phyloP scores from a whole-genome alignment of 2,113 vertebrate species.

The Catagonus wagneri region DNA sequence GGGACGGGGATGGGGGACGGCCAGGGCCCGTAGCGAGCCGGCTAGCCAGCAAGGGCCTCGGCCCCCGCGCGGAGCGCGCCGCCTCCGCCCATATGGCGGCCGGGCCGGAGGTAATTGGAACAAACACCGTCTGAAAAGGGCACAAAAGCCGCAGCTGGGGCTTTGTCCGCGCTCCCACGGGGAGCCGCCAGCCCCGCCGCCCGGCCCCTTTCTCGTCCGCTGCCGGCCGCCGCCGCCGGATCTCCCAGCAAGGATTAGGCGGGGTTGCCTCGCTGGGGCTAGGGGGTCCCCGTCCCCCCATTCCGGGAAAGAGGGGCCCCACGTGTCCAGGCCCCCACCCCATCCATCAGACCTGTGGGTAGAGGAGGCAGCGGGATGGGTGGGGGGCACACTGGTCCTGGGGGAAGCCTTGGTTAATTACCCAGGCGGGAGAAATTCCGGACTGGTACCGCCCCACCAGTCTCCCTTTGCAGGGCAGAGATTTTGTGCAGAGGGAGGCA shows the following conservation, averaged over 20 bases:
- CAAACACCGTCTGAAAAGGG: constrained; percentile 87
- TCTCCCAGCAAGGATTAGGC: constrained; percentile 83
- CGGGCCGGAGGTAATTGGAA: constrained; percentile 86
- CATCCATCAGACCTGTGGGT: constrained; percentile 17
- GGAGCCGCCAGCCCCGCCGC: constrained; percentile 81
- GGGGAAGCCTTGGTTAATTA: constrained; percentile 58
- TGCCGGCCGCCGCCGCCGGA: constrained; percentile 76
- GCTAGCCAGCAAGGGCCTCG: constrained; percentile 16
- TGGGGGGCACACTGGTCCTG: not conserved
- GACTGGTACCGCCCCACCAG: not conserved
- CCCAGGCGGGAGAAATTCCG: constrained; percentile 2
- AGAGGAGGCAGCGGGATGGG: not conserved
- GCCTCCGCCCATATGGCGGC: constrained; percentile 87
- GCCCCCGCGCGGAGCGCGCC: constrained; percentile 68
- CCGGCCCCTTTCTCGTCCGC: constrained; percentile 77
- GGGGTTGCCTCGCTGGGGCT: constrained; percentile 30
- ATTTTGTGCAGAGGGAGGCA: not conserved
- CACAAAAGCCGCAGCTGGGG: constrained; percentile 89
- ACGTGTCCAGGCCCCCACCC: not conserved
- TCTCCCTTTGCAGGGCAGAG: not conserved
- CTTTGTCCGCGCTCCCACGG: constrained; percentile 86
- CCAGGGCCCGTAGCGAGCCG: constrained; percentile 24
- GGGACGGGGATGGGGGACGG: not conserved
- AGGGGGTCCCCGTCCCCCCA: not conserved
- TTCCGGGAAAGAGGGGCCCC: not conserved